Evolutionary conservation across 2,888 invertebrate genomes (phyloP).

Genomic region (Ochlodes sylvanus): DNA sequence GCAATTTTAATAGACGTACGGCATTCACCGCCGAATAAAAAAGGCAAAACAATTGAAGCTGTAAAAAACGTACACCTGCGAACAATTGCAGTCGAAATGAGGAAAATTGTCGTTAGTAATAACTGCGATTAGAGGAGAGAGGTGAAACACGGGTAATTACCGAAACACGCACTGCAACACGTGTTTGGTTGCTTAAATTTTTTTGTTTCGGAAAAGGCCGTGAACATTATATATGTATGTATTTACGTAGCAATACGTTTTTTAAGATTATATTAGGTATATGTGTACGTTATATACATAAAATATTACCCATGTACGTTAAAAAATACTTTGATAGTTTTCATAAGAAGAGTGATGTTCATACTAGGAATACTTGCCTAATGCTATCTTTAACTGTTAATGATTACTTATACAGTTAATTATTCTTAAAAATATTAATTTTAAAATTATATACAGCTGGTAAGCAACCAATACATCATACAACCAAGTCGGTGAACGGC

Average conservation of each 20-base stretch:
- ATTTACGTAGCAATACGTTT: too few species aligned
- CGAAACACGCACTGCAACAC: constrained; percentile 52
- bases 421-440: neutral
- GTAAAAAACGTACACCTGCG: constrained; percentile 44
- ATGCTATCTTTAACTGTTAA: too few species aligned
- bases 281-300: too few species aligned
- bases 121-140: constrained; percentile 61
- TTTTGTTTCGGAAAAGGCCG: neutral
- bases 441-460: neutral
- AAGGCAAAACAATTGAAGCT: constrained; percentile 17
- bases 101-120: constrained; percentile 64
- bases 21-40: neutral
- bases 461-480: neutral
- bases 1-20: neutral
- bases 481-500: constrained; percentile 11
- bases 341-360: too few species aligned
- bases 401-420: too few species aligned
- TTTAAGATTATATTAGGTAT: too few species aligned
- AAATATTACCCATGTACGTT: too few species aligned
- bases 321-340: too few species aligned
- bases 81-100: constrained; percentile 59
- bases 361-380: too few species aligned
- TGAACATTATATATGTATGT: too few species aligned
- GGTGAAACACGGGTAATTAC: constrained; percentile 43
- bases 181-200: constrained; percentile 1